Conservation (phyloP, 2,113 vertebrate species). For the Neogale vison region DNA sequence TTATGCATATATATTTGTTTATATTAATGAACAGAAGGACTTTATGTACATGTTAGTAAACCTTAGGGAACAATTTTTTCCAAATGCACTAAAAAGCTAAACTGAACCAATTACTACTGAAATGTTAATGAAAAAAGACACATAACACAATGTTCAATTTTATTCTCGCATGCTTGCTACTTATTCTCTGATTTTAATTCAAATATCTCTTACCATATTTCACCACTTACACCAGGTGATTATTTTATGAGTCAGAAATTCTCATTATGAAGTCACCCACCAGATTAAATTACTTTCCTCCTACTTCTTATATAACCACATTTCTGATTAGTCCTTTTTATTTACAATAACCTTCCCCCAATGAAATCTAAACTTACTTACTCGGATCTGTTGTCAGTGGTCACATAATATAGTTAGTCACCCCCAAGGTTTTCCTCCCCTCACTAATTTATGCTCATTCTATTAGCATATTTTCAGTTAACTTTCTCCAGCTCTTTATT, state of each 20-base stretch:
- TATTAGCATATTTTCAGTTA: slow-evolving; percentile 2
- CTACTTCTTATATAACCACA: background rate
- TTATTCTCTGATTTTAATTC: slow-evolving; percentile 39
- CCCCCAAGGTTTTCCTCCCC: background rate
- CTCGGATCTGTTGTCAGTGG: slow-evolving; percentile 24
- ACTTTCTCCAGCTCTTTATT: background rate
- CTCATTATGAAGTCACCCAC: background rate
- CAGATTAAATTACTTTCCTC: slow-evolving; percentile 21
- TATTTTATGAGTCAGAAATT: slow-evolving; percentile 40
- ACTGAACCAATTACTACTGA: background rate
- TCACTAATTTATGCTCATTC: slow-evolving; percentile 4
- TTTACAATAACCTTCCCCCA: background rate
- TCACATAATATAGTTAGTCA: slow-evolving; percentile 13
- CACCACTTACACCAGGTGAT: background rate
- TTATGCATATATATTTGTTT: background rate
- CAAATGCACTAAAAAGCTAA: background rate
- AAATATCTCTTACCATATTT: slow-evolving; percentile 13
- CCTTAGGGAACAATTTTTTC: background rate
- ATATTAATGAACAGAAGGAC: background rate
- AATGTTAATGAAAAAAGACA: background rate
- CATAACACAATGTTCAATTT: background rate
- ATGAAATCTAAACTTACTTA: background rate
- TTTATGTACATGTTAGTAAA: background rate
- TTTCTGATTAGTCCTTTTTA: slow-evolving; percentile 25
- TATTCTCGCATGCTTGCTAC: background rate